Evolutionary conservation across 2,113 vertebrate genomes (phyloP), one percentile per base, ranked within the genome.

Genomic region (Irena cyanogastra): DNA sequence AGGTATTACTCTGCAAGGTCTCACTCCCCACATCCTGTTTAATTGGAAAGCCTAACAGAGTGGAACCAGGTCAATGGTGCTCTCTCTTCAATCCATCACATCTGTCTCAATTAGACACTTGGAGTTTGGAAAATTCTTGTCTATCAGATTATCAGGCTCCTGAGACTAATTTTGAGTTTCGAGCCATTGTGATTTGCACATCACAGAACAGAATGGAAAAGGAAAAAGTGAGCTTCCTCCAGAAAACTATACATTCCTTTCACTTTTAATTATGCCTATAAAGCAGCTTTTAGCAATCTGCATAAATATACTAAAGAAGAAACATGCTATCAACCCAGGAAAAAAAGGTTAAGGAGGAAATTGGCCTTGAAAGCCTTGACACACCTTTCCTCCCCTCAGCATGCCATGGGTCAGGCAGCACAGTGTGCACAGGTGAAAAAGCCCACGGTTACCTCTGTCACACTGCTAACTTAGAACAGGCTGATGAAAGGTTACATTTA

Each of bases 31-130:
- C 87, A 95, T 30, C 83, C 83, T 92, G 84, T 96, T 97, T 97
- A 97, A 97, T 81, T 96, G 91, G 84, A 96, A 97, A 97, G 87
- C 45, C 93, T 94, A 97, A 95, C 63, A 76, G 97, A 97, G 93
- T 49, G 13, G 90, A 98, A 96, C 74, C 65, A 47, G 97, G 96
- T 97, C 98, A 98, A 27, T 71, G 84, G 54, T 82, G 86, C 79
- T 94, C 80, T 77, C 95, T 93, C 87, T 89, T 84, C 90, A 91
- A 97, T 95, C 87, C 92, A 97, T 93, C 80, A 59, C 31, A 50
- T 79, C 96, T 97, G 87, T 92, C 44, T 22, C 89, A 95, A 93
- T 59, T 54, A 95, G 91, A 97, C 66, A 87, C 54, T 89, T 94
- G n/a, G 44, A 80, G 93, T 92, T 97, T 81, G 96, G 83, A 93